Percentiles rank a stretch among this genome's conserved stretches.
Conservation (phyloP, 2,888 invertebrate genomes). For the Ectobius pallidus region DNA sequence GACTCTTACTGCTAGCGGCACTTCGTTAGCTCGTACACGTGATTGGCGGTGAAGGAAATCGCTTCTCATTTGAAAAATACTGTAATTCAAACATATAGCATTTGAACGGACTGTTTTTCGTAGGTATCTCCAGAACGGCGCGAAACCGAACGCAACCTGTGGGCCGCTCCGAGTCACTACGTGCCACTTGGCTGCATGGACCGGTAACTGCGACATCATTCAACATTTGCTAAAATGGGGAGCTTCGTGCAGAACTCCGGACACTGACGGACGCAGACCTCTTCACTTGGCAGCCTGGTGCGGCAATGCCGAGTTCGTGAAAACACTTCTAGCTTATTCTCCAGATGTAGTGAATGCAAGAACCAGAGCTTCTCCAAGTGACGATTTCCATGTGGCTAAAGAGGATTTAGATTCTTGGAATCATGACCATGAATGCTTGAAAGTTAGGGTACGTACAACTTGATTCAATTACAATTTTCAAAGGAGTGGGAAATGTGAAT, state of each 20-base stretch:
- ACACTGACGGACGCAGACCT: slow-evolving; percentile 54
- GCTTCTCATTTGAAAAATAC: no score
- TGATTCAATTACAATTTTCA: no score
- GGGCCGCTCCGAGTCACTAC: slow-evolving; percentile 57
- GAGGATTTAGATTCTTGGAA: slow-evolving; percentile 33
- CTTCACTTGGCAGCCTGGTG: slow-evolving; percentile 60
- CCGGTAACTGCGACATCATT: slow-evolving; percentile 55
- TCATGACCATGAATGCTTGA: slow-evolving; percentile 31
- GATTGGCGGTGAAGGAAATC: no score
- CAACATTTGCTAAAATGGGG: slow-evolving; percentile 55
- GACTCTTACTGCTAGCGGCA: no score
- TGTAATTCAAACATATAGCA: no score
- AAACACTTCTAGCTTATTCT: slow-evolving; percentile 45
- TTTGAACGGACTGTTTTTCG: no score
- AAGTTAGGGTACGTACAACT: slow-evolving; percentile 12
- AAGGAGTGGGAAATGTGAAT: no score
- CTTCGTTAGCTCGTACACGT: no score
- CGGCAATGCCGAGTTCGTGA: slow-evolving; percentile 57
- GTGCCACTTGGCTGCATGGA: slow-evolving; percentile 58
- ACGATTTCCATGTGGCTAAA: slow-evolving; percentile 14
- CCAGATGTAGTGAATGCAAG: slow-evolving; percentile 38
- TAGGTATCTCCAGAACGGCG: slow-evolving; percentile 58
- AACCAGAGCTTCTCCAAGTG: slow-evolving; percentile 8
- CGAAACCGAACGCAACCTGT: slow-evolving; percentile 61
- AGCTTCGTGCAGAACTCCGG: slow-evolving; percentile 53